Conservation (phyloP, 2,113 vertebrate species). For the Plectropomus leopardus region DNA sequence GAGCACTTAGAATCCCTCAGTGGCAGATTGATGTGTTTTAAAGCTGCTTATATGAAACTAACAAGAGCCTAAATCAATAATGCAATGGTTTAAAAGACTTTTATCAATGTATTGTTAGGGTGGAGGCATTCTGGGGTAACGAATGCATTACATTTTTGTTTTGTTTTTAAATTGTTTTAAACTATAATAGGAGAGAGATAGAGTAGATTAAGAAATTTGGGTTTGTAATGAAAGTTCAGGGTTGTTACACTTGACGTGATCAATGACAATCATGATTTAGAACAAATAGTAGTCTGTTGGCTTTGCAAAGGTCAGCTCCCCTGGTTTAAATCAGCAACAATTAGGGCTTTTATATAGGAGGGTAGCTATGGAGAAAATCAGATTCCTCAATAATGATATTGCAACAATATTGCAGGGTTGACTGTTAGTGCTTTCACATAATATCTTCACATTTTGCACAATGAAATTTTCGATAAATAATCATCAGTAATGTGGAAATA, state of each 20-base stretch:
- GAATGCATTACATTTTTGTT: slow-evolving; percentile 31
- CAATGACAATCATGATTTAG: neutral
- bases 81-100: slow-evolving; percentile 31
- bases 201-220: neutral
- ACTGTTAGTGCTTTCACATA: too few relatives aligned
- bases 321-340: neutral
- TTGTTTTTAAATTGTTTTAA: slow-evolving; percentile 17
- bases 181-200: neutral
- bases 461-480: too few relatives aligned
- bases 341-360: neutral
- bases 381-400: too few relatives aligned
- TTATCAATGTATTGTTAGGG: slow-evolving; percentile 23
- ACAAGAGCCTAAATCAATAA: slow-evolving; percentile 55
- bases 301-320: neutral
- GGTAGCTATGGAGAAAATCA: too few relatives aligned
- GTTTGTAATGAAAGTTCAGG: neutral
- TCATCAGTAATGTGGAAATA: too few relatives aligned
- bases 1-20: slow-evolving; percentile 25
- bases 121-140: slow-evolving; percentile 1
- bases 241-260: neutral
- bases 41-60: slow-evolving; percentile 51
- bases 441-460: too few relatives aligned
- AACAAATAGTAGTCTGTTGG: neutral
- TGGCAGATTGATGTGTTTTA: slow-evolving; percentile 18
- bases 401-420: too few relatives aligned